Evolutionary conservation across 2,113 vertebrate species (phyloP).

Genomic region (Gallinago paraguaiae): DNA sequence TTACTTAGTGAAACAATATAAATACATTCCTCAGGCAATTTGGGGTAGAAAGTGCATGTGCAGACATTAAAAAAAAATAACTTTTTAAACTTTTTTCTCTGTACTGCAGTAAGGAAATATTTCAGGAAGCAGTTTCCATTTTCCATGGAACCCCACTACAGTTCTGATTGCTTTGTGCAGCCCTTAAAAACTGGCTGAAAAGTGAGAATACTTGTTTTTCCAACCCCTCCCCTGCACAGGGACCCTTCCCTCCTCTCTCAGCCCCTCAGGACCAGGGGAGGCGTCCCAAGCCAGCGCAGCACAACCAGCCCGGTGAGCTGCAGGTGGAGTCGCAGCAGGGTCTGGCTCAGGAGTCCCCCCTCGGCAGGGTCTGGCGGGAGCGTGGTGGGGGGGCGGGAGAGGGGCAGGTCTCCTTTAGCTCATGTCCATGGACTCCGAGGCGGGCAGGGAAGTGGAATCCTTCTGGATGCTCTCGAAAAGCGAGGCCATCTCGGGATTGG

Average conservation of each 20-base stretch:
- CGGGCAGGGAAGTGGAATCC: slow-evolving; percentile 68
- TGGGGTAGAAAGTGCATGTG: slow-evolving; percentile 52
- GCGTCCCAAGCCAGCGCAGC: no score
- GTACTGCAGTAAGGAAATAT: neutral
- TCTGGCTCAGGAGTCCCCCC: rapidly evolving
- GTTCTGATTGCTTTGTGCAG: rapidly evolving
- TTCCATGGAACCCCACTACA: neutral
- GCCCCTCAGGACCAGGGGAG: rapidly evolving
- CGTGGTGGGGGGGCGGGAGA: rapidly evolving
- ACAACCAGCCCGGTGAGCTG: neutral
- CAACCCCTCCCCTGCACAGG: rapidly evolving
- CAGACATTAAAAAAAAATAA: neutral
- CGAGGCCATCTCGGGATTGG: slow-evolving; percentile 85
- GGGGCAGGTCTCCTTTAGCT: slow-evolving; percentile 76
- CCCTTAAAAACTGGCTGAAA: neutral
- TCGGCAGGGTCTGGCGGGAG: rapidly evolving
- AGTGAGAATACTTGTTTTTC: rapidly evolving
- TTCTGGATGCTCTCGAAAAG: slow-evolving; percentile 94
- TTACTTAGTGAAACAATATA: neutral
- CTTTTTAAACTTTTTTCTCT: neutral
- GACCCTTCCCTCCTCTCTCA: rapidly evolving
- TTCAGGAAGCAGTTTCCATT: neutral
- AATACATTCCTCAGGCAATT: slow-evolving; percentile 2
- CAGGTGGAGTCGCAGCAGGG: neutral
- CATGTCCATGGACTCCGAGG: slow-evolving; percentile 85